These are phyloP conservation scores for Propithecus coquereli DNA, from an alignment of 2,113 vertebrate species.

Conservation along the genomic window DNA sequence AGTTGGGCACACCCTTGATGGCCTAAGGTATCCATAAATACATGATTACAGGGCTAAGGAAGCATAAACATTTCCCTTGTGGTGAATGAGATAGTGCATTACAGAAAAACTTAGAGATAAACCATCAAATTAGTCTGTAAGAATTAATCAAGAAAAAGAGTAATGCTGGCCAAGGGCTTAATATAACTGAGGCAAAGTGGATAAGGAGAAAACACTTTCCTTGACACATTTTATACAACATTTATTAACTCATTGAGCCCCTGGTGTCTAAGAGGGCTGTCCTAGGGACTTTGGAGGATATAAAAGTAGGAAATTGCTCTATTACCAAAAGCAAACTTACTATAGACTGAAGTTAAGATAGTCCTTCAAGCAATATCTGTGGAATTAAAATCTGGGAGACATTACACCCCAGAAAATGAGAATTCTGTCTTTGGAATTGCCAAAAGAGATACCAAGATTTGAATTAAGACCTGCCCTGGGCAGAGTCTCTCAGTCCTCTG, in stretches of 20 bases:
- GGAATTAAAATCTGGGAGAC: constrained; percentile 21
- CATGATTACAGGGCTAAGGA: neutral
- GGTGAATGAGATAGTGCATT: neutral
- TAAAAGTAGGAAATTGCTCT: neutral
- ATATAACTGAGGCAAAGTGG: neutral
- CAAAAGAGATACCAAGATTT: constrained; percentile 35
- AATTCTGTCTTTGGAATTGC: neutral
- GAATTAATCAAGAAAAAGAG: neutral
- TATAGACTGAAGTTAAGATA: neutral
- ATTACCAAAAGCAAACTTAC: neutral
- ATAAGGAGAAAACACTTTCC: neutral
- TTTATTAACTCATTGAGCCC: neutral
- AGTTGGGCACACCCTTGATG: neutral
- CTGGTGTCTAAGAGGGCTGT: neutral
- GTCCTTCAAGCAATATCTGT: constrained; percentile 15
- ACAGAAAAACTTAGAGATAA: neutral
- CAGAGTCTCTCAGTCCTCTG: neutral
- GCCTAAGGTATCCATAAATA: neutral
- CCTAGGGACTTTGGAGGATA: neutral
- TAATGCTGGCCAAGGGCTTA: neutral
- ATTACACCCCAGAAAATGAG: neutral
- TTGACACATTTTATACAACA: neutral
- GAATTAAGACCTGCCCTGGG: neutral
- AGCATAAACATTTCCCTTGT: neutral
- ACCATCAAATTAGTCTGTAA: neutral